phyloP scores from a whole-genome alignment of 2,888 invertebrate species.

The Morpho deidamia region DNA sequence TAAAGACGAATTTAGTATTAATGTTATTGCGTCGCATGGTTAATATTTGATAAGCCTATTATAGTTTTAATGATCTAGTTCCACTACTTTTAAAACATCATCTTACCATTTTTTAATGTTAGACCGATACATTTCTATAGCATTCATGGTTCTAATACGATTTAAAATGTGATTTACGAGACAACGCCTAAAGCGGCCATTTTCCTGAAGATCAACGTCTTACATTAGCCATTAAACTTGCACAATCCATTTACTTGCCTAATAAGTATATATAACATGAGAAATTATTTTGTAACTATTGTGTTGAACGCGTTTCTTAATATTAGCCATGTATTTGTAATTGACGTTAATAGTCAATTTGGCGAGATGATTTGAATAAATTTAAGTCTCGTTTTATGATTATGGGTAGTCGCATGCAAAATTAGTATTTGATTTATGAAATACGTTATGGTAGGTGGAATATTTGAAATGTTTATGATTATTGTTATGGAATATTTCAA shows the following conservation, averaged over 20 bases:
- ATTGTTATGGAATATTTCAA: too few relatives aligned
- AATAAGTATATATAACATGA: constrained; percentile 27
- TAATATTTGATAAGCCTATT: too few relatives aligned
- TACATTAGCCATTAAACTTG: constrained; percentile 19
- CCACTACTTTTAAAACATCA: not conserved
- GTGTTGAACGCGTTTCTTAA: constrained; percentile 16
- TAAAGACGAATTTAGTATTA: too few relatives aligned
- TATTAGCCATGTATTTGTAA: constrained; percentile 8
- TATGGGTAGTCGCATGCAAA: not conserved
- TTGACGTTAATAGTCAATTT: constrained; percentile 13
- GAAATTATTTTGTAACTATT: constrained; percentile 30
- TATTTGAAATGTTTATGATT: too few relatives aligned
- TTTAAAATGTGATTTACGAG: constrained; percentile 12
- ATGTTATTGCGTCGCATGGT: too few relatives aligned
- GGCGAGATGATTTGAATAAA: constrained; percentile 6
- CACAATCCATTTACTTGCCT: constrained; percentile 17
- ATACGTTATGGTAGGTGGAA: too few relatives aligned
- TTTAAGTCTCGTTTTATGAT: constrained; percentile 1
- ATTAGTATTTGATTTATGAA: not conserved
- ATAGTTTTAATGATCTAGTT: not conserved
- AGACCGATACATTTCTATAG: not conserved
- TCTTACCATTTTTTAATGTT: not conserved
- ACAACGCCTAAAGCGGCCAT: constrained; percentile 24
- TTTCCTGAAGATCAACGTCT: constrained; percentile 23
- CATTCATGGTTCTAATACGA: constrained; percentile 1